These are phyloP conservation scores for Cyprinodon variegatus DNA, from an alignment of 2,113 vertebrate genomes.

Conservation along the genomic window DNA sequence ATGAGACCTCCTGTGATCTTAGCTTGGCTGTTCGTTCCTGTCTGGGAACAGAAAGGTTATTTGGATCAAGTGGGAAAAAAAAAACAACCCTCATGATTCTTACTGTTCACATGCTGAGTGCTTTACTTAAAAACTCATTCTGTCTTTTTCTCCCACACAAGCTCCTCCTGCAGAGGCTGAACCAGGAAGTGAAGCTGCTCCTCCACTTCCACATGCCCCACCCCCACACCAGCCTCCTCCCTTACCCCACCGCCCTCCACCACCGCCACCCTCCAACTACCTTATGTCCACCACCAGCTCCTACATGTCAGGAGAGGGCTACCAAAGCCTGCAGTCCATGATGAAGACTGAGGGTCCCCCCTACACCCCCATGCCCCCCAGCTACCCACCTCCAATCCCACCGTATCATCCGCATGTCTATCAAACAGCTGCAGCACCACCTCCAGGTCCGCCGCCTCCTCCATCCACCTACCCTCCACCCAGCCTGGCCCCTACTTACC, in stretches of 20 bases:
- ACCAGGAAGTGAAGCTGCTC: slow-evolving; percentile 84
- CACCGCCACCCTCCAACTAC: slow-evolving; percentile 89
- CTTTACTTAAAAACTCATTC: not conserved
- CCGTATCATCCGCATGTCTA: slow-evolving; percentile 90
- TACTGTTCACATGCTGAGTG: not conserved
- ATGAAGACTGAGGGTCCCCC: slow-evolving; percentile 95
- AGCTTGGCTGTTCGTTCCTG: slow-evolving; percentile 26
- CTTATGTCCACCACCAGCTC: slow-evolving; percentile 96
- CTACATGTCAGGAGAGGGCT: slow-evolving; percentile 97
- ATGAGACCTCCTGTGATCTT: slow-evolving; percentile 46
- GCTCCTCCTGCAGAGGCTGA: slow-evolving; percentile 76
- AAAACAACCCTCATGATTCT: not conserved
- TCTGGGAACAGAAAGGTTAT: slow-evolving; percentile 34
- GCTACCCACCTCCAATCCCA: slow-evolving; percentile 88
- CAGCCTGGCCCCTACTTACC: slow-evolving; percentile 85
- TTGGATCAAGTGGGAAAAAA: not conserved
- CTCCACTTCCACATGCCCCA: slow-evolving; percentile 88
- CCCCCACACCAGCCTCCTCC: slow-evolving; percentile 91
- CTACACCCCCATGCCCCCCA: slow-evolving; percentile 87
- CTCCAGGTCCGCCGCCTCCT: slow-evolving; percentile 81
- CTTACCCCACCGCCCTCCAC: slow-evolving; percentile 89
- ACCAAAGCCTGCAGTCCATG: slow-evolving; percentile 94
- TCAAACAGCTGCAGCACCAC: slow-evolving; percentile 84
- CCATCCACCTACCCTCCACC: slow-evolving; percentile 81
- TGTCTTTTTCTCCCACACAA: slow-evolving; percentile 39